Evolutionary conservation across 2,797 vertebrate species (phyloP), one percentile per base, ranked within the genome.

Genomic region (Trichosurus vulpecula): DNA sequence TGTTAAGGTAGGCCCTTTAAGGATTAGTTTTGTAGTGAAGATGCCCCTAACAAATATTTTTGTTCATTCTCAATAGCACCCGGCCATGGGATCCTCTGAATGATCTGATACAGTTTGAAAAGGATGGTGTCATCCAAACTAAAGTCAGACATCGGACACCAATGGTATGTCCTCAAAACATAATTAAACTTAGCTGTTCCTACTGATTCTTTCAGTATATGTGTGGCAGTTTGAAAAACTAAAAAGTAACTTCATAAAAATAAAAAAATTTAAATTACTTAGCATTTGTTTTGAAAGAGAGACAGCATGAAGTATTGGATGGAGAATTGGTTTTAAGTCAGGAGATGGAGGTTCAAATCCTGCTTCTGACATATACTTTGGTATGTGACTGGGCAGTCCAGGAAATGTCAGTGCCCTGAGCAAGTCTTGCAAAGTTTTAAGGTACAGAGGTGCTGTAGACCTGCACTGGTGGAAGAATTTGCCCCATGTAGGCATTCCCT

Each of bases 71-170:
- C 90, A 90, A 12, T 98, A 99, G 99, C 98, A 99, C 99, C 27
- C 99, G 99, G 97, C 99, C 99, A 0, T 99, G 99, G 99, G 99
- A 99, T 98, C 99, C 99, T 41, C 99, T 99, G 98, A 99, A 99
- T 96, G 99, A 99, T 98, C 98, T 99, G 99, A 99, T 99, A 99
- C 99, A 99, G 97, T 99, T 99, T 97, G 99, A 99, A 98, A 99
- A 99, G 99, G 99, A 99, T 89, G 99, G 99, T 98, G 99, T 99
- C 96, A 99, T 99, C 99, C 99, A 99, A 99, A 99, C 99, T 97
- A 99, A 99, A 99, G 99, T 99, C 98, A 99, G 99, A 95, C 99
- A 99, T 99, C 99, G 99, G 97, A 99, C 99, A 98, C 99, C 99
- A 98, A 99, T 99, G 99, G 99, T 99, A 99, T 97, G 99, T 99